Conservation (phyloP, 2,797 vertebrate species). For the Capromys pilorides region DNA sequence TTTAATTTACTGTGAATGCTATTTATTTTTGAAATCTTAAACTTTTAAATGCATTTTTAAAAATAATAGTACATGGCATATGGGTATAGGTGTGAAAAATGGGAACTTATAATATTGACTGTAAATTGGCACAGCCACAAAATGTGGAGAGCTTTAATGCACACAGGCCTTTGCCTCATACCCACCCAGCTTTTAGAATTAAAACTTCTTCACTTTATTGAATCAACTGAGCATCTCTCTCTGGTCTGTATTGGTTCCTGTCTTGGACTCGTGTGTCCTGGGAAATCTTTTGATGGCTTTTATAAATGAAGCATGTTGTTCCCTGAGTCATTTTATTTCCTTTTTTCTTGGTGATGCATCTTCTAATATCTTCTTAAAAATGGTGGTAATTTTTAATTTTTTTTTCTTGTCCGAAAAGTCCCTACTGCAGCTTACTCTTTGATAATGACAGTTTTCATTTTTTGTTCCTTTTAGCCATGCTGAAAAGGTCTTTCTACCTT, state of each 20-base stretch:
- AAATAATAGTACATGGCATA: background rate
- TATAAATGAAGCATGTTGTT: background rate
- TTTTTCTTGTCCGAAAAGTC: background rate
- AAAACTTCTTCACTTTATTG: background rate
- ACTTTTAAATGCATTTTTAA: background rate
- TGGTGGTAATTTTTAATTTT: background rate
- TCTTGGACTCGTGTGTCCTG: background rate
- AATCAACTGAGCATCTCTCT: background rate
- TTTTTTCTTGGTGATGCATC: background rate
- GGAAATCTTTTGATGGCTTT: background rate
- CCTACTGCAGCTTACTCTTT: background rate
- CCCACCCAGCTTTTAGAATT: background rate
- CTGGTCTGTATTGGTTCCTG: background rate
- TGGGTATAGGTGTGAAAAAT: background rate
- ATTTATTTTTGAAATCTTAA: background rate
- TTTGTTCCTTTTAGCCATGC: background rate
- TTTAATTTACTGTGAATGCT: slow-evolving; percentile 17
- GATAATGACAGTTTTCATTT: background rate
- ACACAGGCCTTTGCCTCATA: background rate
- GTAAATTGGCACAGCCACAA: background rate
- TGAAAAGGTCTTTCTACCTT: background rate
- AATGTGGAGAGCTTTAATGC: background rate
- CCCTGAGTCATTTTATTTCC: background rate
- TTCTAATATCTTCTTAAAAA: slow-evolving; percentile 21
- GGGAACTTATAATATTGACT: background rate